Base-by-base conservation (phyloP, 2,888 invertebrate species). In the Pheosia tremula region DNA sequence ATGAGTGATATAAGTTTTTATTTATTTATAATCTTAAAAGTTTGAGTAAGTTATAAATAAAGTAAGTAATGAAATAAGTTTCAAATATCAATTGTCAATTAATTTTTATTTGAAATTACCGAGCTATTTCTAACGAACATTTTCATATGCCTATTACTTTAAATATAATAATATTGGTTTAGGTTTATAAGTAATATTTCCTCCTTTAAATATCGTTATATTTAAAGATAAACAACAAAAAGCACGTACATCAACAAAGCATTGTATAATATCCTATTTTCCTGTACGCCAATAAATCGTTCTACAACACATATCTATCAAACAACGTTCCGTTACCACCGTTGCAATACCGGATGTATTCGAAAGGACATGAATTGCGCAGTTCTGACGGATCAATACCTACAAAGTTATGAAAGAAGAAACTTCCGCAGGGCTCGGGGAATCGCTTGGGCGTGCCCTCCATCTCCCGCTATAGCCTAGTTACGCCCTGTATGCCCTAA, bases 401-500 rank as follows among this genome's bases (percentile, higher is more conserved):
- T 88, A 87, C 90, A 86, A 90, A 92, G 91, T 93, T 93, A 92
- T 93, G 93, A 93, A 93, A 93, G 90, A 89, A 90, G 91, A 88
- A 91, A 93, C 86, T 93, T 92, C 86, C 90, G 90, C 88, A 89
- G 87, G 90, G 90, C 88, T 87, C 87, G 89, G 89, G 88, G 87
- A 83, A 85, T 86, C 87, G 88, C 84, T 85, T 86, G 90, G 91
- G 90, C 89, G 91, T 85, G 85, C 85, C 88, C 86, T 83, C 86
- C 87, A 88, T 90, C 89, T 84, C 89, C 84, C 82, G 87, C 87
- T 90, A 87, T 90, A 90, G 90, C 92, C 92, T 92, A 91, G 91
- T 89, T 92, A 89, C 91, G 88, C 91, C 90, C 85, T 91, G 90
- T 89, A 92, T 93, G 93, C 91, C 92, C 93, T 93, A 93, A 92